Evolutionary conservation across 2,797 vertebrate genomes (phyloP).

Genomic region (Chromis chromis): DNA sequence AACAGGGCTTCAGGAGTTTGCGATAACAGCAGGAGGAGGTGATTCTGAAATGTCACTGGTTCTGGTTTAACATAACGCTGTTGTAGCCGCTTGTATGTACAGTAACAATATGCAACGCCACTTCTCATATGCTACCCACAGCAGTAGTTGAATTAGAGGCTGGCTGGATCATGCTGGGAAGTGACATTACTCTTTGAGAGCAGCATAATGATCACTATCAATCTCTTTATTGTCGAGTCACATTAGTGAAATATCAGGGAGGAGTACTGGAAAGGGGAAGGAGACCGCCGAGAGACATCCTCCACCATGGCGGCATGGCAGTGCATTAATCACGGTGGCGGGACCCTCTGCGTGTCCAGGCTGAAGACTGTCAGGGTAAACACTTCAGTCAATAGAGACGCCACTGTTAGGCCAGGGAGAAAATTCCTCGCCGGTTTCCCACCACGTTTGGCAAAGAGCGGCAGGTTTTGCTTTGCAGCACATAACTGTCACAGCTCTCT

Average conservation of each 20-base stretch:
- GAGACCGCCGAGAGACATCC: slow-evolving; percentile 79
- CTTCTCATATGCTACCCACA: slow-evolving; percentile 50
- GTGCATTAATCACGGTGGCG: slow-evolving; percentile 77
- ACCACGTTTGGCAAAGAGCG: slow-evolving; percentile 31
- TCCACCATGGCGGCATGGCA: slow-evolving; percentile 76
- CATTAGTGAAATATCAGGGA: slow-evolving; percentile 82
- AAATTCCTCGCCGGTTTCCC: slow-evolving; percentile 46
- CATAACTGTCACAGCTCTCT: slow-evolving; percentile 55
- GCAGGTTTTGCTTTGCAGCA: slow-evolving; percentile 45
- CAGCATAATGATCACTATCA: slow-evolving; percentile 82
- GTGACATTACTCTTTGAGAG: slow-evolving; percentile 82
- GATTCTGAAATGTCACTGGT: slow-evolving; percentile 51
- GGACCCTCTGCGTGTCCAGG: slow-evolving; percentile 72
- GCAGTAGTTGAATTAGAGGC: slow-evolving; percentile 73
- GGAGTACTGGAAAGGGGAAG: slow-evolving; percentile 72
- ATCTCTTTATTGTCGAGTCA: slow-evolving; percentile 83
- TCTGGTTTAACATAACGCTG: slow-evolving; percentile 50
- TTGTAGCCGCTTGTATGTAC: slow-evolving; percentile 47
- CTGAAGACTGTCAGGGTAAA: slow-evolving; percentile 72
- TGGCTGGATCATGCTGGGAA: slow-evolving; percentile 73
- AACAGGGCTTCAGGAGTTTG: slow-evolving; percentile 43
- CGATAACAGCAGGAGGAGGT: slow-evolving; percentile 42
- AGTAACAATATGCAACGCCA: slow-evolving; percentile 48
- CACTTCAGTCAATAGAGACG: slow-evolving; percentile 66
- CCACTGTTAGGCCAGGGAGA: slow-evolving; percentile 44